A percentile compares a stretch with the other conserved stretches of the same genome.
Evolutionary conservation across 1,140 invertebrate species (phyloP).

Genomic region (Paraescarpia echinospica): DNA sequence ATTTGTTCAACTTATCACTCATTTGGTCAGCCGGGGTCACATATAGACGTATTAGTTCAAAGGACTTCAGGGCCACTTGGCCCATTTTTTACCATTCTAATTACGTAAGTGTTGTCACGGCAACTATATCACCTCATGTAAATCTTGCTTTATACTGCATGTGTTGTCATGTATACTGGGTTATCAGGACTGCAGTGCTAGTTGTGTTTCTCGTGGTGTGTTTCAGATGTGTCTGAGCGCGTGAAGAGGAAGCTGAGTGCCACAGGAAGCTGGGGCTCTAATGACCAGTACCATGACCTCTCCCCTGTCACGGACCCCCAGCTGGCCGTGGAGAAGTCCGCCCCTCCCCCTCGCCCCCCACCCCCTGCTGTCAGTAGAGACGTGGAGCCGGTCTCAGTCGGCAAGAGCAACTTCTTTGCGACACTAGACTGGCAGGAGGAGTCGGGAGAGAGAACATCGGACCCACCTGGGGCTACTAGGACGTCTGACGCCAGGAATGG

Average conservation of each 20-base stretch:
- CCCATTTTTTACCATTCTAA: too few relatives aligned
- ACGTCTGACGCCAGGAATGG: neutral
- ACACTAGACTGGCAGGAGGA: slow-evolving; percentile 43
- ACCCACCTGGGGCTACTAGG: neutral
- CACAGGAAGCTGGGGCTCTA: slow-evolving; percentile 42
- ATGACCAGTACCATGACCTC: slow-evolving; percentile 34
- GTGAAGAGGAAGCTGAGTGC: slow-evolving; percentile 38
- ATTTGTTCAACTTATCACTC: too few relatives aligned
- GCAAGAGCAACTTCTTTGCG: slow-evolving; percentile 40
- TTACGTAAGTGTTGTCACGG: neutral
- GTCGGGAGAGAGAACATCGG: neutral
- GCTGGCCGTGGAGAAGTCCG: slow-evolving; percentile 10
- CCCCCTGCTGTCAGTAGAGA: slow-evolving; percentile 27
- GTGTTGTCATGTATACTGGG: neutral
- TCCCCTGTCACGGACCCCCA: slow-evolving; percentile 25
- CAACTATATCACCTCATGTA: neutral
- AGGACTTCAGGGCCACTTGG: too few relatives aligned
- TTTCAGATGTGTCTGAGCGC: slow-evolving; percentile 47
- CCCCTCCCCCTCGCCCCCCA: slow-evolving; percentile 17
- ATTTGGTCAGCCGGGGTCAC: too few relatives aligned
- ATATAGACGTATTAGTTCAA: too few relatives aligned
- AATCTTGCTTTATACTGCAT: neutral
- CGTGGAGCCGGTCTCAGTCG: neutral
- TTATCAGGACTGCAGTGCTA: neutral
- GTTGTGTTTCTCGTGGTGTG: neutral